Evolutionary conservation across 2,888 invertebrate species (phyloP).

Genomic region (Ellobium chinense): DNA sequence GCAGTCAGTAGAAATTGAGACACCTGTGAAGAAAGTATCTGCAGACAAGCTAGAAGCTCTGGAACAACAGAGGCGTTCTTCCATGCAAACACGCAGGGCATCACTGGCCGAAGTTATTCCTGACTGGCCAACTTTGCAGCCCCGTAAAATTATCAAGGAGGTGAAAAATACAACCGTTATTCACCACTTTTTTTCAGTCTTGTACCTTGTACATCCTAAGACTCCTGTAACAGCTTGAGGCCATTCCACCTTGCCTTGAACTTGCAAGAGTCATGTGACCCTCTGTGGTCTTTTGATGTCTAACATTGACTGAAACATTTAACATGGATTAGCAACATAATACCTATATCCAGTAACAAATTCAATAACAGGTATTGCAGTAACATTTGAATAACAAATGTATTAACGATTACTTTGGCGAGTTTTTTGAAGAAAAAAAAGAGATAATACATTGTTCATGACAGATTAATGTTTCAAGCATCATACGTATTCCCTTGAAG

Average conservation of each 20-base stretch:
- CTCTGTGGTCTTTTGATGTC: not conserved
- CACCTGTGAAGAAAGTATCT: constrained; percentile 63
- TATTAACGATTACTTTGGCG: too few species aligned
- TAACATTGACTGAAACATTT: constrained; percentile 23
- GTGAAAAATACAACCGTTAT: constrained; percentile 54
- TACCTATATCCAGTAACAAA: too few species aligned
- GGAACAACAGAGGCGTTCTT: constrained; percentile 68
- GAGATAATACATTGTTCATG: too few species aligned
- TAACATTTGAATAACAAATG: too few species aligned
- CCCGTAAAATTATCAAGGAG: constrained; percentile 69
- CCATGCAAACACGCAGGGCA: constrained; percentile 69
- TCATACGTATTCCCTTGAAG: too few species aligned
- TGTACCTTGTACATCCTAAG: not conserved
- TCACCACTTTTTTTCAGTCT: constrained; percentile 1
- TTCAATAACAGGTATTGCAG: too few species aligned
- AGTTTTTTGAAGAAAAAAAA: too few species aligned
- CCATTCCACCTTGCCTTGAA: not conserved
- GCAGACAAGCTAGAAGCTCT: constrained; percentile 71
- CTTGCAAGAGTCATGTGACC: not conserved
- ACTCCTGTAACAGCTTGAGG: constrained; percentile 30
- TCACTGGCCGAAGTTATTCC: constrained; percentile 89
- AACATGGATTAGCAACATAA: constrained; percentile 17
- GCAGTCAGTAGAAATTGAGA: constrained; percentile 67
- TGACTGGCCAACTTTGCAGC: constrained; percentile 92
- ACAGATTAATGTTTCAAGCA: too few species aligned